Evolutionary conservation across 2,113 vertebrate genomes (phyloP).

Genomic region (Hoplias malabaricus): DNA sequence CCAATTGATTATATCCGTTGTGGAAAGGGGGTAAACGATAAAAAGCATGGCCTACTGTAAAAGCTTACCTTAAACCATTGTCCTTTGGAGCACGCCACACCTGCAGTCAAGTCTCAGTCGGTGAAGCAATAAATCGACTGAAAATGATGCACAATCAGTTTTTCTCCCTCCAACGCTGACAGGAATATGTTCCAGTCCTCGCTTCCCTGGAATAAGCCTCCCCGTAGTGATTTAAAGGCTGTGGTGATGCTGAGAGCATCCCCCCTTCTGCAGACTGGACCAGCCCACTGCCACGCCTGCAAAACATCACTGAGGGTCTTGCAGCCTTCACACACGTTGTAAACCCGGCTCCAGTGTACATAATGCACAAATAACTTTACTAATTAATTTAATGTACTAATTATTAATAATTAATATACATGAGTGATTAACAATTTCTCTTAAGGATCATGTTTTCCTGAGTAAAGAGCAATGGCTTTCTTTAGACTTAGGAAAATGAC

Average conservation of each 20-base stretch:
- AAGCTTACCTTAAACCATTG: constrained; percentile 71
- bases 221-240: constrained; percentile 5
- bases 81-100: constrained; percentile 54
- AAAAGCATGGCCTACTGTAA: background rate
- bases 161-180: background rate
- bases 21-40: background rate
- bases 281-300: constrained; percentile 77
- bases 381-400: too few species aligned
- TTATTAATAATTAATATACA: too few species aligned
- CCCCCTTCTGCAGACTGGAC: constrained; percentile 57
- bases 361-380: too few species aligned
- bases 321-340: background rate
- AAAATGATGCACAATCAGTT: background rate
- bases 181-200: background rate
- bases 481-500: too few species aligned
- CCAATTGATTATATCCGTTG: too few species aligned
- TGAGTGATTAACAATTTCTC: too few species aligned
- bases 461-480: too few species aligned
- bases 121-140: background rate
- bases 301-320: background rate
- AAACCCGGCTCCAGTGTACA: too few species aligned
- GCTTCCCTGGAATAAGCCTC: constrained; percentile 16
- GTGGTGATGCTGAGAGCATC: constrained; percentile 17
- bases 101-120: constrained; percentile 44
- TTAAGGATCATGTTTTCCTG: too few species aligned